Base-by-base conservation (phyloP, 2,113 vertebrate species). In the Peucedramus taeniatus region DNA sequence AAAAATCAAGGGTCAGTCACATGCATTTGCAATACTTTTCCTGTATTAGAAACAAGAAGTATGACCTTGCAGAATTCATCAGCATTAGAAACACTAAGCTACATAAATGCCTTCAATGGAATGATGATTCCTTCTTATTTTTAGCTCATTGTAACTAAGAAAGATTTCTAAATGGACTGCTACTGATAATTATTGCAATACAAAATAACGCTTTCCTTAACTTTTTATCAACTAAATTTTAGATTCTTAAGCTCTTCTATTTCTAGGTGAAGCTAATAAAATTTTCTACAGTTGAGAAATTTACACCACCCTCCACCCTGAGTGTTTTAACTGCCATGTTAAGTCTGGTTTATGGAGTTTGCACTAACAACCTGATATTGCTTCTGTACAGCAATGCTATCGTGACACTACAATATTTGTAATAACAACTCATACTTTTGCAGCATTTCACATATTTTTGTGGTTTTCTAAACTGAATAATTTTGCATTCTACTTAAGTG, bases 361-460 rank as follows among this genome's bases (percentile, higher is more conserved):
- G 8, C 4, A 13, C 15, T 28, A 54, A 42, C 9, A 28, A 39
- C 7, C 7, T 0, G 0, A 15, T 13, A 23, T 2, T 59, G 11
- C 16, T 26, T 6, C 11, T 21, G 7, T 8, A 27, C 39, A 60
- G 39, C 9, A 79, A n/a, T 37, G n/a, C 5, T 39, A 8, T 8
- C 13, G 14, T 54, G 33, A n/a, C 12, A 15, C 6, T 19, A 33
- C 19, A 60, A 2, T 7, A 65, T 61, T 13, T 44, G 15, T 23
- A 83, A 1, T 15, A 56, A 33, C 3, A 51, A 6, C 19, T 56
- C 30, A 56, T 11, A 65, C 2, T 57, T 89, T 6, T 16, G 10
- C 42, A 65, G 14, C 1, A 1, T 70, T 91, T 74, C 7, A 27
- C 0, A 0, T 15, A 26, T 65, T 65, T 81, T 56, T 61, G 59